Conservation (phyloP, 37 sponge, comb jelly and placozoan genomes). For the Oopsacas minuta region DNA sequence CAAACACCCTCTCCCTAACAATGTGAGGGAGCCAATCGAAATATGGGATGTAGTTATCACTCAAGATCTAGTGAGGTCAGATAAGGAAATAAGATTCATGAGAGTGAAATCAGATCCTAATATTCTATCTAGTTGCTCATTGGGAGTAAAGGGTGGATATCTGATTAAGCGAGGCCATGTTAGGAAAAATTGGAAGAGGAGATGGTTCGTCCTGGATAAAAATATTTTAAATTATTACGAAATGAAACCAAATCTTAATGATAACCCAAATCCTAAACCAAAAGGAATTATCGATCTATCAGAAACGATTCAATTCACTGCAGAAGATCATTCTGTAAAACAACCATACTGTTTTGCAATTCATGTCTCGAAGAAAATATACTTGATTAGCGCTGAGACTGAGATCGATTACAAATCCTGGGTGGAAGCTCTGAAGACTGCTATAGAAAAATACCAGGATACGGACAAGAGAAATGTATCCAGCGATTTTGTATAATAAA, state of each 20-base stretch:
- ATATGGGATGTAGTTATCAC: background rate
- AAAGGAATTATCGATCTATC: background rate
- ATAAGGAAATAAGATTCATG: background rate
- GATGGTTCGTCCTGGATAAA: background rate
- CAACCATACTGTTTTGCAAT: background rate
- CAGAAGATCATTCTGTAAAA: constrained; percentile 6
- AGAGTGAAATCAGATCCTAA: background rate
- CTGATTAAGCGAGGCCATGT: background rate
- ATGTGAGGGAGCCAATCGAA: background rate
- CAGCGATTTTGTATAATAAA: background rate
- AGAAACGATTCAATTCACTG: background rate
- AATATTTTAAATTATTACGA: background rate
- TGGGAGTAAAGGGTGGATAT: background rate
- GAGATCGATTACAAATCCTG: background rate
- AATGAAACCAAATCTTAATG: background rate
- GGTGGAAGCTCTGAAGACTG: background rate
- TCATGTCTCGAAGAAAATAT: background rate
- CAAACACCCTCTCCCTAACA: background rate
- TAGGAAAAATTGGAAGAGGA: background rate
- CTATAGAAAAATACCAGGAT: background rate
- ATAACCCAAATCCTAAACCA: background rate
- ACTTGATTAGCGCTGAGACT: background rate
- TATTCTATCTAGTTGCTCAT: background rate
- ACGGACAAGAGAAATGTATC: background rate
- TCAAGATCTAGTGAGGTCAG: background rate